Base-by-base conservation (phyloP, 2,797 vertebrate species). In the Tapirus indicus region DNA sequence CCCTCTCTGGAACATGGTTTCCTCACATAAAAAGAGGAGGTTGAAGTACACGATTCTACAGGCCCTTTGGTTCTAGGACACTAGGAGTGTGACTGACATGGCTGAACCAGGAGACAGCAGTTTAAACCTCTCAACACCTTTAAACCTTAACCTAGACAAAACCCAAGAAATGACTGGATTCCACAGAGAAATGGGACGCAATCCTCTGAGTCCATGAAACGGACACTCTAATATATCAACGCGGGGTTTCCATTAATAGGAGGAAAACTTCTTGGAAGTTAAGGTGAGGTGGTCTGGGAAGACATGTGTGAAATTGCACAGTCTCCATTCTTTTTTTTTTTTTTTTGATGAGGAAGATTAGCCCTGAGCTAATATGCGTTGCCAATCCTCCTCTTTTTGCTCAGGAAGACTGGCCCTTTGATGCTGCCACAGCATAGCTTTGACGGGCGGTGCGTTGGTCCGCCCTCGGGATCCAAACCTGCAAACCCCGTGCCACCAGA, bases 191-290 rank as follows among this genome's bases (percentile, higher is more conserved):
- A 47, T 0, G 12, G n/a, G 52, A 35, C 6, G 0, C 7, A 8
- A 41, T 5, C 29, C 11, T 64, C 69, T 12, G 27, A 11, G 5
- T 29, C 7, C 27, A 10, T 10, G 84, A 23, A 69, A 83, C 80
- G 17, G 25, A n/a, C 18, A 20, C 0, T 6, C 16, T 21, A 9
- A 25, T 6, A 32, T 25, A 56, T 38, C 7, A 68, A 6, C 44
- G 21, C 35, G n/a, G 14, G 6, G 20, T 38, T 32, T 78, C 82
- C 49, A 35, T 27, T 29, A 23, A 29, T 11, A 16, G 7, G 44
- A 88, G 35, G 32, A 23, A 60, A 89, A 71, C 18, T 60, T 92
- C 88, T 38, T 29, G 44, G 83, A 97, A 78, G 52, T 80, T 68
- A 29, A 52, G 12, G 14, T 49, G 32, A 82, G 35, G 74, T 13